A percentile compares a stretch with the other conserved stretches of the same genome.
These are phyloP conservation scores for Sciurus vulgaris DNA, from an alignment of 2,797 vertebrate species.

Conservation along the genomic window DNA sequence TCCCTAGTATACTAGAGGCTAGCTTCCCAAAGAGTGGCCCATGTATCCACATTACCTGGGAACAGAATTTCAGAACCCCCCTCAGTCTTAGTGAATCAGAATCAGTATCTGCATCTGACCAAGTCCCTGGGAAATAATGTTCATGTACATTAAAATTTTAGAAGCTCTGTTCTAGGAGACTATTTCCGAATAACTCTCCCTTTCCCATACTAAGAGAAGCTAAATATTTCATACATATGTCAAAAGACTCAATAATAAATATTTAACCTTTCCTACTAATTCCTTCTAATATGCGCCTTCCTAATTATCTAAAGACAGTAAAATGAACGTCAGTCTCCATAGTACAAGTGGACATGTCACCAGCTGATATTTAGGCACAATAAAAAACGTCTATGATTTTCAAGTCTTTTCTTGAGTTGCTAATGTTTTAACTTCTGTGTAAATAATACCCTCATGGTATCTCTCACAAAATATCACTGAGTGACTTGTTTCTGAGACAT, in stretches of 20 bases:
- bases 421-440: background rate
- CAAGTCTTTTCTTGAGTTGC: background rate
- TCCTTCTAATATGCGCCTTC: background rate
- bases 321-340: background rate
- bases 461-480: background rate
- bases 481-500: background rate
- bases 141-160: background rate
- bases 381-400: background rate
- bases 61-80: background rate
- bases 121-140: background rate
- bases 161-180: background rate
- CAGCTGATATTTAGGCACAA: background rate
- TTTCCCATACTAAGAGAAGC: background rate
- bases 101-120: background rate
- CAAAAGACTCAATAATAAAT: conserved; percentile 22
- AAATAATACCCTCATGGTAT: background rate
- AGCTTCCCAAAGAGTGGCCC: background rate
- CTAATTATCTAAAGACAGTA: conserved; percentile 29
- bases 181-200: background rate
- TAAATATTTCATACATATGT: background rate
- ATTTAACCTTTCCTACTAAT: background rate
- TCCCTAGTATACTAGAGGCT: background rate
- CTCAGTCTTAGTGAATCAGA: background rate
- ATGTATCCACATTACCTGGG: too few relatives aligned
- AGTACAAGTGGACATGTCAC: background rate